These are phyloP conservation scores for Pteruthius melanotis DNA, from an alignment of 2,113 vertebrate species.

Conservation along the genomic window DNA sequence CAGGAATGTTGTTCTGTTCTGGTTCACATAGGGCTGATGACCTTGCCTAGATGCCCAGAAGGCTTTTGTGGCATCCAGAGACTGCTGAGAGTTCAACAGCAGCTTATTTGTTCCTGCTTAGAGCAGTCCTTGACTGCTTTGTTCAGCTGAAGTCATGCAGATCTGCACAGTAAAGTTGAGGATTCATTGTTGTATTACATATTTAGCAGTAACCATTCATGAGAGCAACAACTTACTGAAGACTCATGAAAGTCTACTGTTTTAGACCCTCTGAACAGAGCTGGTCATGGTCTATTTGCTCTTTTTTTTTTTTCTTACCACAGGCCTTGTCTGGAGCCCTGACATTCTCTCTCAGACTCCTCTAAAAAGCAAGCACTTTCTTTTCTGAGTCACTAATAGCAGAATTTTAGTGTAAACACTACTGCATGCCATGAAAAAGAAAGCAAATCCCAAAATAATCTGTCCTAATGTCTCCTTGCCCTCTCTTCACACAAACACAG, in stretches of 20 bases:
- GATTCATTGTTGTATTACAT: not conserved
- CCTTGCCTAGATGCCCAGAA: not conserved
- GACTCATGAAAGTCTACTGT: not conserved
- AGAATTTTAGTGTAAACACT: not conserved
- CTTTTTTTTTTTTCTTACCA: not conserved
- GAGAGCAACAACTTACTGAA: not conserved
- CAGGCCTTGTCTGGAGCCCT: not conserved
- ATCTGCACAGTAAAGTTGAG: not conserved
- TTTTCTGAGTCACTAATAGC: not conserved
- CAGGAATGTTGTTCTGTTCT: not conserved
- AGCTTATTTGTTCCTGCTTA: not conserved
- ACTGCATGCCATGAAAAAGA: not conserved
- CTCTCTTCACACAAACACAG: not conserved
- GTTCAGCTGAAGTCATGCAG: slow-evolving; percentile 32
- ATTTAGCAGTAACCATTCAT: not conserved
- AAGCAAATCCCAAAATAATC: not conserved
- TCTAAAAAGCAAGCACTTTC: not conserved
- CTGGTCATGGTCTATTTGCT: not conserved
- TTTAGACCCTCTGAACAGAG: not conserved
- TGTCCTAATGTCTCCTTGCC: not conserved
- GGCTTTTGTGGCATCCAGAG: not conserved
- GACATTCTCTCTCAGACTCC: not conserved
- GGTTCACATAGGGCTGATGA: not conserved
- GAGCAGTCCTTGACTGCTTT: not conserved
- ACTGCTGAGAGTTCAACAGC: not conserved